Evolutionary conservation across 2,113 vertebrate species (phyloP), one percentile per base, ranked within the genome.

Genomic region (Ophthalmotilapia sp.): DNA sequence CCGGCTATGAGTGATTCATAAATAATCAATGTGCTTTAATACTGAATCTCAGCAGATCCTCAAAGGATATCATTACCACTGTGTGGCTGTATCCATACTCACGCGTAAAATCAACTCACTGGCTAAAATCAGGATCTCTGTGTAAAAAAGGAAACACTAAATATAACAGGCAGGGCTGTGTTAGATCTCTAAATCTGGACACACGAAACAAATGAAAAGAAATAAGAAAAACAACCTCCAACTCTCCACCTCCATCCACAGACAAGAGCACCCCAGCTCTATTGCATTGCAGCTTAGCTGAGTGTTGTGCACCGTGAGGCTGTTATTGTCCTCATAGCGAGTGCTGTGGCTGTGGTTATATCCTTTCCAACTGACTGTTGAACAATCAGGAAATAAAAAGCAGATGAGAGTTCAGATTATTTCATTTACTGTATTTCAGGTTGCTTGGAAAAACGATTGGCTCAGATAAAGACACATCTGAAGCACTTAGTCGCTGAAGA

Each of bases 1-100:
- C 23, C 88, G 31, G 86, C 89, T 82, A 45, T 45, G 53, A 53
- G 38, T 79, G 31, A 6, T 42, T 88, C 79, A 90, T 94, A 19
- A 86, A 92, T 91, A 88, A 88, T 89, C 38, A 89, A 92, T 81
- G 4, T 2, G 53, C 38, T 86, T 86, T 13, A 70, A 7, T 93
- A 82, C 55, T 75, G 77, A 90, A 85, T 92, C 89, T 90, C 89
- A 90, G 86, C 81, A 62, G n/a, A 45, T 73, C 17, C 26, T 87
- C 31, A 51, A 0, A 84, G 73, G 33, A 33, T 17, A 62, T 15
- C 79, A 58, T 56, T 73, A 55, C 49, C 21, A 51, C 77, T 31
- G 51, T 9, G 5, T 2, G 2, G 5, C 31, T 68, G 7, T 49
- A 51, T 75, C 29, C 79, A 21, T 29, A 5, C 62, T 31, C 84